Conservation (phyloP, 2,888 invertebrate species). For the Nymphalis c-album region DNA sequence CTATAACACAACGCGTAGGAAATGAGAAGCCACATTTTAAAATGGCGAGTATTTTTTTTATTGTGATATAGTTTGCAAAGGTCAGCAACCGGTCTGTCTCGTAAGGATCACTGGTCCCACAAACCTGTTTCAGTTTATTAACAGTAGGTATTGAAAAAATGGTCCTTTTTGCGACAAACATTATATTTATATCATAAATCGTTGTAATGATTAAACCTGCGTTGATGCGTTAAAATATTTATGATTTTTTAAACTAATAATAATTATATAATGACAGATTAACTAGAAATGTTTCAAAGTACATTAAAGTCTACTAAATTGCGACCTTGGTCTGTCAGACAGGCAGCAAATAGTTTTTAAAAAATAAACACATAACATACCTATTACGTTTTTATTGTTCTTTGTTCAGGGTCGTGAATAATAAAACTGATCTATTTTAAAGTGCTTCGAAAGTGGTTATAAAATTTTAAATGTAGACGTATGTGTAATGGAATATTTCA, state of each 20-base stretch:
- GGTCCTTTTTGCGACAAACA: not conserved
- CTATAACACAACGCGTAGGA: slow-evolving; percentile 4
- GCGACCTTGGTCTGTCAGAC: slow-evolving; percentile 1
- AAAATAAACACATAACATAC: not conserved
- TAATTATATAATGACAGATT: not conserved
- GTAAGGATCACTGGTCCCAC: slow-evolving; percentile 12
- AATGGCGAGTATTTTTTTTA: slow-evolving; percentile 3
- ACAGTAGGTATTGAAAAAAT: not conserved
- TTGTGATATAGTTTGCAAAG: slow-evolving; percentile 10
- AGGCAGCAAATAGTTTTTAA: not conserved
- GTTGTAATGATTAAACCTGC: not conserved
- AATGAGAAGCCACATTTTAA: not conserved
- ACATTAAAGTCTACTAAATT: not conserved
- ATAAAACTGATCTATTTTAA: not conserved
- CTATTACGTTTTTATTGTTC: slow-evolving; percentile 3
- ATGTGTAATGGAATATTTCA: no score
- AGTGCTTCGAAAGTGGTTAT: not conserved
- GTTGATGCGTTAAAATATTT: not conserved
- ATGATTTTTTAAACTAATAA: not conserved
- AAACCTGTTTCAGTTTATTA: slow-evolving; percentile 16
- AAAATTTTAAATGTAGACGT: not conserved
- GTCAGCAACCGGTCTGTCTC: slow-evolving; percentile 22
- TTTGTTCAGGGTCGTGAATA: not conserved
- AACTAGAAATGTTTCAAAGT: not conserved
- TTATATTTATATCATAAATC: not conserved